phyloP scores from a whole-genome alignment of 2,113 vertebrate genomes.

The Castor canadensis region DNA sequence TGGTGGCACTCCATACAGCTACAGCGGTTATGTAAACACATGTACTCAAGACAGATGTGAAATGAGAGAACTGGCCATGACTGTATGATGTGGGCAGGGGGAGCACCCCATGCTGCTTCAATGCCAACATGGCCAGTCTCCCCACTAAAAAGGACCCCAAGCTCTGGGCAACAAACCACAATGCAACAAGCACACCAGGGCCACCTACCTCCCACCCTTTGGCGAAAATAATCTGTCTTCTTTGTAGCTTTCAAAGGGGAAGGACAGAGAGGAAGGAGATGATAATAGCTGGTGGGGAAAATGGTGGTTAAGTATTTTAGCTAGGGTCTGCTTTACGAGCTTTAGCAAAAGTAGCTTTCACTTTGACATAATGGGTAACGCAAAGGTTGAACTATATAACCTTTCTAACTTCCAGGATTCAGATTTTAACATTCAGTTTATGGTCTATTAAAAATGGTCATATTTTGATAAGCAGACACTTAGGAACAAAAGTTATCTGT shows the following conservation, averaged over 20 bases:
- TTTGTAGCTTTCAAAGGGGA: neutral
- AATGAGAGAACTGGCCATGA: too few species aligned
- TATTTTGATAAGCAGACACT: neutral
- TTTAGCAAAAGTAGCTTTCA: neutral
- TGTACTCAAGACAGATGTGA: neutral
- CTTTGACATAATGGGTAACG: neutral
- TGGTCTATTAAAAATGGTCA: neutral
- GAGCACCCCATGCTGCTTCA: too few species aligned
- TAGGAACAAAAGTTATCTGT: neutral
- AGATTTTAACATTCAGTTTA: neutral
- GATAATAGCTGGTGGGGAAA: neutral
- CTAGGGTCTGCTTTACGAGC: neutral
- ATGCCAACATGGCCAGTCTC: neutral
- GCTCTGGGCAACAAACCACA: fast-evolving
- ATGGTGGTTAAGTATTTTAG: neutral
- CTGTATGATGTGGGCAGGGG: fast-evolving
- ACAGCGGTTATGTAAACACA: neutral
- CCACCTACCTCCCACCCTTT: neutral
- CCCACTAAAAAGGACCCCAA: neutral
- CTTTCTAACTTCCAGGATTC: neutral
- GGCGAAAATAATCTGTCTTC: neutral
- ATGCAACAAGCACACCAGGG: fast-evolving
- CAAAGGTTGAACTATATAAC: neutral
- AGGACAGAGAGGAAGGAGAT: neutral
- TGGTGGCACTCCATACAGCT: neutral